These are phyloP conservation scores for Arctocebus calabarensis DNA, from an alignment of 2,797 vertebrate genomes.

Conservation along the genomic window DNA sequence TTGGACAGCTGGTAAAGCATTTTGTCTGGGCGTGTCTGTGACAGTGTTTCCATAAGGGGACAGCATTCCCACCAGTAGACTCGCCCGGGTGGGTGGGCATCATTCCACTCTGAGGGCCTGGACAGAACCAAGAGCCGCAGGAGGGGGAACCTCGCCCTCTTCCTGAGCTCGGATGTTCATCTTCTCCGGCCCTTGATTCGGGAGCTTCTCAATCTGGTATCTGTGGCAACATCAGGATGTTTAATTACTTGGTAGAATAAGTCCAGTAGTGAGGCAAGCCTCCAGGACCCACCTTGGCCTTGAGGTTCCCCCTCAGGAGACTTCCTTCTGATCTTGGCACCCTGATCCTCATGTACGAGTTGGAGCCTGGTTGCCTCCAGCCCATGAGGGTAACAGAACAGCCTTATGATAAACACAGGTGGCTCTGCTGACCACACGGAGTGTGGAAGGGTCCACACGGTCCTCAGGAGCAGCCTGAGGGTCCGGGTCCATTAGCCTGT, in stretches of 20 bases:
- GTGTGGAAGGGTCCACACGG: too few relatives aligned
- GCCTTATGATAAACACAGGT: background rate
- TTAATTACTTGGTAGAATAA: background rate
- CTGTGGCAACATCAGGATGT: background rate
- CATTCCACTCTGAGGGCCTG: background rate
- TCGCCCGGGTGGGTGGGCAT: background rate
- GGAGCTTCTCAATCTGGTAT: background rate
- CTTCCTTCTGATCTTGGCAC: background rate
- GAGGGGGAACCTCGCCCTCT: background rate
- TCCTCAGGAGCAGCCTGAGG: background rate
- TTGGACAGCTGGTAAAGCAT: background rate
- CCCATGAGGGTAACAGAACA: background rate
- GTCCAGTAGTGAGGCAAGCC: background rate
- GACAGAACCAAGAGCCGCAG: background rate
- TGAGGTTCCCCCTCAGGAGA: background rate
- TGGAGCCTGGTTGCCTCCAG: background rate
- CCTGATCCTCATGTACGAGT: background rate
- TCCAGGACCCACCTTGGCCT: accelerated
- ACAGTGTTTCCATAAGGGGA: background rate
- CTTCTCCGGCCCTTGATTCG: background rate
- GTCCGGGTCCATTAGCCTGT: background rate
- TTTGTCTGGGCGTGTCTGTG: background rate
- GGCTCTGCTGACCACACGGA: background rate
- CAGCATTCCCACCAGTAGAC: background rate
- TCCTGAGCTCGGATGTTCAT: too few relatives aligned